phyloP scores from a whole-genome alignment of 2,888 invertebrate genomes.

The Polydesmus complanatus region DNA sequence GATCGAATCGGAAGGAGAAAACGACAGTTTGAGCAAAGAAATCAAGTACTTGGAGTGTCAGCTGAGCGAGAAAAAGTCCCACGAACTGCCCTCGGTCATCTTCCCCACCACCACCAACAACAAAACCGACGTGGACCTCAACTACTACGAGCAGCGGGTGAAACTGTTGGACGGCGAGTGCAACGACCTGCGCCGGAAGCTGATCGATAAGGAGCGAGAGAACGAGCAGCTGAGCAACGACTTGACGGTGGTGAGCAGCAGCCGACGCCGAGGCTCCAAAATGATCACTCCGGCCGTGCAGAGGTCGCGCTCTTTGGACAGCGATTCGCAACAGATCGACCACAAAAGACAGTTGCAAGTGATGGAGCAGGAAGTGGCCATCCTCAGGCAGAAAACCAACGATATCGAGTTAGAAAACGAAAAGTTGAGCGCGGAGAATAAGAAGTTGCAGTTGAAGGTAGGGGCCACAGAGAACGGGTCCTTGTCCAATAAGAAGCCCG shows the following conservation, averaged over 20 bases:
- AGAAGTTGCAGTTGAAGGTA: conserved; percentile 45
- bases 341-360: conserved; percentile 58
- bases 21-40: conserved; percentile 55
- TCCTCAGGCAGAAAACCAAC: conserved; percentile 45
- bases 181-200: conserved; percentile 55
- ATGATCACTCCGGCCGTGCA: conserved; percentile 20
- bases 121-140: conserved; percentile 26
- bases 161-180: conserved; percentile 47
- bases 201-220: conserved; percentile 61
- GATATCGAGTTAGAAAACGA: conserved; percentile 58
- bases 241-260: conserved; percentile 39
- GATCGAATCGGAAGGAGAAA: conserved; percentile 67
- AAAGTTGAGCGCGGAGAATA: conserved; percentile 56
- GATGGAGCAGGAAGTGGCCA: conserved; percentile 59
- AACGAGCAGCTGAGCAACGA: conserved; percentile 61
- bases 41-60: conserved; percentile 51
- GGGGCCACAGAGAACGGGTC: conserved; percentile 26
- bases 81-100: neutral
- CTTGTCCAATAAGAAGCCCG: conserved; percentile 29
- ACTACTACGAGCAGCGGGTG: conserved; percentile 49
- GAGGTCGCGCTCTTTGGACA: conserved; percentile 32
- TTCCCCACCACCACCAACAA: neutral
- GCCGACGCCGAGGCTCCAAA: conserved; percentile 25
- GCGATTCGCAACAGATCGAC: conserved; percentile 38
- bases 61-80: neutral